Evolutionary conservation across 2,113 vertebrate genomes (phyloP), one percentile per base, ranked within the genome.

Genomic region (Piaya cayana): DNA sequence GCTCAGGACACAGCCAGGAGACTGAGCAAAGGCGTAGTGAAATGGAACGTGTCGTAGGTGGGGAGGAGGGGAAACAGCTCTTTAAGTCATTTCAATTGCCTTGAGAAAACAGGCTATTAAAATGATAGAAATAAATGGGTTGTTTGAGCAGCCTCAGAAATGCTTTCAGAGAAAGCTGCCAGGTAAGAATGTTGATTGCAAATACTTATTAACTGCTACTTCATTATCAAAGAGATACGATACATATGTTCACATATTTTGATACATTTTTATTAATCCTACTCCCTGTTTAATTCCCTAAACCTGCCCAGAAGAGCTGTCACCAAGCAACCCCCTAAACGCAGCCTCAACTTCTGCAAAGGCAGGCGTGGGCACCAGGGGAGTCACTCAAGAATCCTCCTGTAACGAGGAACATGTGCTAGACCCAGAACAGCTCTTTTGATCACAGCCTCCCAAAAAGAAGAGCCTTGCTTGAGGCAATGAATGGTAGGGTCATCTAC

Each of bases 31-130:
- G 11, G n/a, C 76, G 83, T 53, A 32, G 63, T 45, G 72, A 83
- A 93, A 70, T 10, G 10, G 34, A 93, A 59, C 2, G 0, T 43
- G 30, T 36, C 0, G 6, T 82, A 82, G 56, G 91, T 63, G 88
- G 43, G 49, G 60, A 92, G 82, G 72, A 94, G 42, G 59, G 37
- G 72, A 95, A 29, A 43, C 37, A 78, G 64, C 71, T 86, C 86
- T 92, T 80, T 53, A 29, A 95, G 64, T 86, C 26, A 90, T 92
- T 94, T 88, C 68, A 92, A 81, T 32, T 88, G 91, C 86, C 60
- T 94, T 70, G 50, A 86, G 86, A 94, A 95, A 96, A 94, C 47
- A 94, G 34, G 80, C 50, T 88, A 76, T 90, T 96, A 83, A 96
- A 96, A 81, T 86, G 76, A 96, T 75, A 76, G 83, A 93, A 95